Percentiles rank a stretch among this genome's conserved stretches.
phyloP scores from a whole-genome alignment of 2,797 vertebrate species.

The Hoplostethus mediterraneus region DNA sequence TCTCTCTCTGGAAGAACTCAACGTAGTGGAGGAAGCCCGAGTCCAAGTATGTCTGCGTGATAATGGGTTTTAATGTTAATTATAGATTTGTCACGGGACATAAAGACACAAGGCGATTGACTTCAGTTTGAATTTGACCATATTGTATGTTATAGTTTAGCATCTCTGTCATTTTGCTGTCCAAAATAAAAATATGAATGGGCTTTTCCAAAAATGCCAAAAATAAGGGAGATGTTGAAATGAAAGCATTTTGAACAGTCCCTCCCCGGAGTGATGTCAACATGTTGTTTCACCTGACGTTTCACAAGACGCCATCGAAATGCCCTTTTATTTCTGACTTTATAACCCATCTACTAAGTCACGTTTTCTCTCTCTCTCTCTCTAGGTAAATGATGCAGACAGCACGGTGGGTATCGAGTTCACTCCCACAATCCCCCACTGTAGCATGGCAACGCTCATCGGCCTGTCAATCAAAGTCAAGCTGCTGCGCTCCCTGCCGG shows the following conservation, averaged over 20 bases:
- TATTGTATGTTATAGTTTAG: too few relatives aligned
- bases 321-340: background rate
- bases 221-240: too few relatives aligned
- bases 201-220: too few relatives aligned
- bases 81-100: too few relatives aligned
- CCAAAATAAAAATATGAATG: too few relatives aligned
- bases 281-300: too few relatives aligned
- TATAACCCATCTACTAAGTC: background rate
- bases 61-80: background rate
- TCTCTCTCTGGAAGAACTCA: constrained; percentile 94
- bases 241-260: background rate
- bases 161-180: too few relatives aligned
- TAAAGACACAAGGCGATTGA: too few relatives aligned
- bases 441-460: constrained; percentile 96
- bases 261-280: too few relatives aligned
- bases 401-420: constrained; percentile 89
- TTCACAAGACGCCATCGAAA: too few relatives aligned
- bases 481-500: constrained; percentile 90
- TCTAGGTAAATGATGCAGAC: constrained; percentile 88
- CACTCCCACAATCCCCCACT: constrained; percentile 95
- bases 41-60: constrained; percentile 83
- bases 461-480: constrained; percentile 96
- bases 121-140: too few relatives aligned
- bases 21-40: constrained; percentile 92
- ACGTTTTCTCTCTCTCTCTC: background rate